Evolutionary conservation across 2,797 vertebrate species (phyloP).

Genomic region (Capromys pilorides): DNA sequence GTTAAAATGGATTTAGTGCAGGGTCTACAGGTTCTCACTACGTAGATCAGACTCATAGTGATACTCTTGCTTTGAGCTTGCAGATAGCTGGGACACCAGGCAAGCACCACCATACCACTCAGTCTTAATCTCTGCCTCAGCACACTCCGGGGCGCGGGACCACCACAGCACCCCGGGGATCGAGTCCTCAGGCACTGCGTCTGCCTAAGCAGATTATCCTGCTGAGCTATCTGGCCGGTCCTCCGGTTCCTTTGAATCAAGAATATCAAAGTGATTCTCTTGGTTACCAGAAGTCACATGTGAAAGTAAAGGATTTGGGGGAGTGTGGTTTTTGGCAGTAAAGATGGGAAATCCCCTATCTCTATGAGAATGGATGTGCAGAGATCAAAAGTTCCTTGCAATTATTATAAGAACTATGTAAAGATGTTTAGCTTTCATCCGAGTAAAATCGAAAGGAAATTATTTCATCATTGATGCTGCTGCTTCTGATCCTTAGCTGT

Average conservation of each 20-base stretch:
- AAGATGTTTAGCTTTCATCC: background rate
- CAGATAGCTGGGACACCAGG: no score
- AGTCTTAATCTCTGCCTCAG: no score
- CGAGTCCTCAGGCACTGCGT: no score
- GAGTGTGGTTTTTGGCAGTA: background rate
- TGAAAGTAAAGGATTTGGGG: background rate
- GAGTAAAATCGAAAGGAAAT: slow-evolving; percentile 43
- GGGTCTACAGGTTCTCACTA: no score
- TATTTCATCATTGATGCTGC: background rate
- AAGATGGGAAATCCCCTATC: background rate
- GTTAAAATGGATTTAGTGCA: no score
- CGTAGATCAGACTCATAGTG: no score
- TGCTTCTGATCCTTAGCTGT: background rate
- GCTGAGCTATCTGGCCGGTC: no score
- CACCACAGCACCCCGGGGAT: no score
- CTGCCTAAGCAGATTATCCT: no score
- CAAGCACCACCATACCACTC: no score
- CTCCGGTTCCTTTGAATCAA: background rate
- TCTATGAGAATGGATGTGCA: background rate
- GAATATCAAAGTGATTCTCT: background rate
- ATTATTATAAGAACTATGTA: background rate
- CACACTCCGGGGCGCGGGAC: no score
- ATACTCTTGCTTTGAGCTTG: no score
- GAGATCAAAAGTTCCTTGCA: background rate
- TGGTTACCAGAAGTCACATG: background rate